Base-by-base conservation (phyloP, 1,140 invertebrate genomes). In the Trichonephila clavata region DNA sequence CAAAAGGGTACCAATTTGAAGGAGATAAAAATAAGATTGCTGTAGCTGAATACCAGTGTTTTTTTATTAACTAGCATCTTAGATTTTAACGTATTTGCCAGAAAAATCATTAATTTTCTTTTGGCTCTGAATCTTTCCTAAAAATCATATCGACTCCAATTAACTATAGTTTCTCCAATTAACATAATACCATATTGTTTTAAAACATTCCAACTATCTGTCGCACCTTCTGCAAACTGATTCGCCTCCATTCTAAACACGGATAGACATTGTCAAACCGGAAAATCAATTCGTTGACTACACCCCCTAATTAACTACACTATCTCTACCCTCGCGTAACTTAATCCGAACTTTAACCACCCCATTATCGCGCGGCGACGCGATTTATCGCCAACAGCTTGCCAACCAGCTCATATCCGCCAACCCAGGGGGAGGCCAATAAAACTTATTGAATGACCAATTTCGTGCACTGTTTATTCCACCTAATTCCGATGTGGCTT, bases 381-480 rank as follows among this genome's bases (percentile, higher is more conserved):
- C 65, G 88, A 39, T 77, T 77, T 39, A 90, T 90, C 84, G 84
- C 84, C 84, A 86, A 86, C 20, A 63, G 84, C 84, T 39, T n/a
- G 71, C 83, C 63, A 87, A 21, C 83, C 83, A 21, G 83, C 57
- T 84, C 83, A 84, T 84, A 83, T 83, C 50, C 80, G 39, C 83
- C 83, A 84, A 24, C 27, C 61, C n/a, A 59, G 50, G 39, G 61
- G 24, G 39, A 90, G 50, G 81, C 77, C 81, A 86, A 86, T 86
- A 92, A 92, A 92, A 92, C 81, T 92, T 86, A 92, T 92, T 92
- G 83, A 92, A 92, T 68, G 90, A 86, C 61, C 90, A 92, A 92
- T 92, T 92, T 92, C 90, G 90, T 86, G 83, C 83, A 57, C 89
- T 91, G 89, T 91, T 91, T 91, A 91, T 91, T 81, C 83, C 61